Percentiles rank a stretch among this genome's conserved stretches.
These are phyloP conservation scores for Caenorhabditis doughertyi DNA, from an alignment of 2,888 invertebrate genomes.

Conservation along the genomic window DNA sequence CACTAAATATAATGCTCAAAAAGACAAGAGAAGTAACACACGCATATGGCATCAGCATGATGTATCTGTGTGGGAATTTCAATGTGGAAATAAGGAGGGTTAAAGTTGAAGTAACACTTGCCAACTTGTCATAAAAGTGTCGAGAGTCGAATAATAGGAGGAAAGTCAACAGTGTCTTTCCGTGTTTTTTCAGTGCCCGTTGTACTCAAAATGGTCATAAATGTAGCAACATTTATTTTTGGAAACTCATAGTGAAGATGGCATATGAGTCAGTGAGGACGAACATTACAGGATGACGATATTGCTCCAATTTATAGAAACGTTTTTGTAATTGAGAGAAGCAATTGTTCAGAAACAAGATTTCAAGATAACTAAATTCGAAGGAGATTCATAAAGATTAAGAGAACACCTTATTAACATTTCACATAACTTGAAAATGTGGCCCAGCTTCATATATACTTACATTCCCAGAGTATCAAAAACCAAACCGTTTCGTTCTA, in stretches of 20 bases:
- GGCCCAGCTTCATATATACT: too few species aligned
- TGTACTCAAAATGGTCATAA: constrained; percentile 20
- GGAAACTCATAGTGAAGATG: neutral
- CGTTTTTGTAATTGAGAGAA: too few species aligned
- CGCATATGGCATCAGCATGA: constrained; percentile 40
- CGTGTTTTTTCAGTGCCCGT: constrained; percentile 24
- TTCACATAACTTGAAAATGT: too few species aligned
- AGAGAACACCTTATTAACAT: too few species aligned
- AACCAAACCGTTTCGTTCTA: too few species aligned
- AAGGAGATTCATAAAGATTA: too few species aligned
- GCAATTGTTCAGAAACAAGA: too few species aligned
- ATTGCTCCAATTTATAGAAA: too few species aligned
- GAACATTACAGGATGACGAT: too few species aligned
- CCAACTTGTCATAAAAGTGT: constrained; percentile 24
- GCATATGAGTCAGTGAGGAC: neutral
- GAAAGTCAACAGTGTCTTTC: constrained; percentile 44
- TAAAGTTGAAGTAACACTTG: constrained; percentile 16
- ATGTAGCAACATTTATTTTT: constrained; percentile 33
- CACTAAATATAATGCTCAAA: constrained; percentile 45
- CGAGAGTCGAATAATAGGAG: constrained; percentile 41
- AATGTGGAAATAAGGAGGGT: constrained; percentile 21
- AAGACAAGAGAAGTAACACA: constrained; percentile 41
- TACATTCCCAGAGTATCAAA: too few species aligned
- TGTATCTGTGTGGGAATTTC: neutral
- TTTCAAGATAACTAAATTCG: too few species aligned